Conservation (phyloP, 2,797 vertebrate genomes). For the Xyrichtys novacula region DNA sequence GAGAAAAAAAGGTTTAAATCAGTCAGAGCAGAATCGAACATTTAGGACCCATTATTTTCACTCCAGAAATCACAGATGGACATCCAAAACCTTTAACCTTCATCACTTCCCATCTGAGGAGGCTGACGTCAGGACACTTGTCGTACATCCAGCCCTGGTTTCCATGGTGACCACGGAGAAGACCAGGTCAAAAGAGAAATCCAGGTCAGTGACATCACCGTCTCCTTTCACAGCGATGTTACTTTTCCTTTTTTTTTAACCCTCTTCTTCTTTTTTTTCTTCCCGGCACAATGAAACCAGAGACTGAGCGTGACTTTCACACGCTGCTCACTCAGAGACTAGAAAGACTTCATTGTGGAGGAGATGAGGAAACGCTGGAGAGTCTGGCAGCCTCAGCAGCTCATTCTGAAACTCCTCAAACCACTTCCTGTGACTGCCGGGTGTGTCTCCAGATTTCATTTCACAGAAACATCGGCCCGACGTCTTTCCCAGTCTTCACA, state of each 20-base stretch:
- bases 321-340: conserved; percentile 40
- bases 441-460: conserved; percentile 43
- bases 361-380: conserved; percentile 1
- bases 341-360: conserved; percentile 66
- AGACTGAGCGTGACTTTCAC: conserved; percentile 53
- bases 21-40: too few species aligned
- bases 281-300: conserved; percentile 39
- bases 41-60: too few species aligned
- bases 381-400: neutral
- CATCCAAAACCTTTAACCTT: conserved; percentile 2
- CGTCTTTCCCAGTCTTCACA: conserved; percentile 29
- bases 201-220: conserved; percentile 60
- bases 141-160: conserved; percentile 77
- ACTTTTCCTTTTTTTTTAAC: neutral
- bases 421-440: conserved; percentile 32
- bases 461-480: conserved; percentile 19
- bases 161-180: conserved; percentile 73
- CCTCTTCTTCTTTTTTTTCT: neutral
- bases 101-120: conserved; percentile 62
- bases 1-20: too few species aligned
- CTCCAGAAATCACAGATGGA: neutral
- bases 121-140: conserved; percentile 76
- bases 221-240: conserved; percentile 11
- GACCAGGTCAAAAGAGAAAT: conserved; percentile 24
- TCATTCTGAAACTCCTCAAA: conserved; percentile 12